Evolutionary conservation across 2,888 invertebrate species (phyloP).

Genomic region (Pollenia griseotomentosa): DNA sequence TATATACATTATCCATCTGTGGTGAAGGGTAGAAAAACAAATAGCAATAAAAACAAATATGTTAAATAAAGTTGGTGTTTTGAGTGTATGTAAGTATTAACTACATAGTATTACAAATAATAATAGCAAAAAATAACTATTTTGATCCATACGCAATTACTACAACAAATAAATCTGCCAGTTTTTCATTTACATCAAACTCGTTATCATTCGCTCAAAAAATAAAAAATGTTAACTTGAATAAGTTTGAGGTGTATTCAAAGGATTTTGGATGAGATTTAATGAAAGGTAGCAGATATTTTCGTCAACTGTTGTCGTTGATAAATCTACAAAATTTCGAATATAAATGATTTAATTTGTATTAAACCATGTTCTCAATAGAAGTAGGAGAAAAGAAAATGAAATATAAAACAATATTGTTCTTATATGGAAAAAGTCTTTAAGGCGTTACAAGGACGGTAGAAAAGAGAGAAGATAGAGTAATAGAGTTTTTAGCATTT

Average conservation of each 20-base stretch:
- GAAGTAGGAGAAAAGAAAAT: constrained; percentile 30
- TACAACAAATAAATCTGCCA: constrained; percentile 1
- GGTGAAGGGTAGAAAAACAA: neutral
- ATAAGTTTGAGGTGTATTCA: neutral
- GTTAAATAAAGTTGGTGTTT: constrained; percentile 69
- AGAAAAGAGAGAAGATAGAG: constrained; percentile 17
- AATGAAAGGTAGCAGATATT: constrained; percentile 44
- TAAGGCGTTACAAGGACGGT: constrained; percentile 10
- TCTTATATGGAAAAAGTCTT: constrained; percentile 20
- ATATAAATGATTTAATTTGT: neutral
- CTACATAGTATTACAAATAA: constrained; percentile 6
- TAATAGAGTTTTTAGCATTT: constrained; percentile 79
- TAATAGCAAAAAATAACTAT: neutral
- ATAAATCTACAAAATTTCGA: neutral
- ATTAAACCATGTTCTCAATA: neutral
- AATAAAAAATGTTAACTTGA: neutral
- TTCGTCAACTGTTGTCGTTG: constrained; percentile 24
- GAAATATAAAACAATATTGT: constrained; percentile 22
- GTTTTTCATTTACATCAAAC: constrained; percentile 13
- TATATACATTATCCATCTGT: too few relatives aligned
- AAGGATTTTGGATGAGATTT: neutral
- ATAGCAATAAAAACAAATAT: neutral
- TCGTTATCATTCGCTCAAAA: neutral
- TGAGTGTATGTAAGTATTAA: constrained; percentile 53
- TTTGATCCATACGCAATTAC: neutral